Conservation (phyloP, 2,888 invertebrate genomes). For the Volucella zonaria region DNA sequence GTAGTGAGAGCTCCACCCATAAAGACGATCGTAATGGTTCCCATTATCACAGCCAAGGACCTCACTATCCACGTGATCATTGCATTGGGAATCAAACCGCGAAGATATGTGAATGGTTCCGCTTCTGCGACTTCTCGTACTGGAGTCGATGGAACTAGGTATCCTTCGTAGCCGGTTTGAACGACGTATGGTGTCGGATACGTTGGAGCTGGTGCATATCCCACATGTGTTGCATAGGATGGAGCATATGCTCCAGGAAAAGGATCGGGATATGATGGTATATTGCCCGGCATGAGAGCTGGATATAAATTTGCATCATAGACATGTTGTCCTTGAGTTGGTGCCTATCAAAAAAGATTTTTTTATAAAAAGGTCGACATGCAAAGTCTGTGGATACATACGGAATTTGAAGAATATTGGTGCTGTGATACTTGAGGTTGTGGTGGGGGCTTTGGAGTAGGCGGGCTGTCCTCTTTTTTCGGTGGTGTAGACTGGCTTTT, state of each 20-base stretch:
- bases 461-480: constrained; percentile 46
- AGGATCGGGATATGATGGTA: constrained; percentile 81
- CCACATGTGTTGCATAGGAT: constrained; percentile 75
- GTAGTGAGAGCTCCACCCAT: constrained; percentile 84
- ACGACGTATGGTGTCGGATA: constrained; percentile 80
- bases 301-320: constrained; percentile 78
- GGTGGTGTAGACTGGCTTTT: constrained; percentile 26
- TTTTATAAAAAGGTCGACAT: background rate
- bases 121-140: constrained; percentile 72
- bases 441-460: constrained; percentile 57
- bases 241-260: constrained; percentile 78
- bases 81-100: constrained; percentile 77
- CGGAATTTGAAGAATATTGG: constrained; percentile 44
- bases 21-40: constrained; percentile 82
- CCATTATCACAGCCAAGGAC: constrained; percentile 82
- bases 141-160: constrained; percentile 79
- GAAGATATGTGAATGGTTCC: constrained; percentile 75
- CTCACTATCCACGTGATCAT: constrained; percentile 81
- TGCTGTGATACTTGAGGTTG: constrained; percentile 20
- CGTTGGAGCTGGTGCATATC: constrained; percentile 74
- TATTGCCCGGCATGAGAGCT: constrained; percentile 79
- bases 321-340: constrained; percentile 75
- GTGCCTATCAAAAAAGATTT: constrained; percentile 7
- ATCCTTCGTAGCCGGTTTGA: constrained; percentile 83
- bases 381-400: constrained; percentile 25